Evolutionary conservation across 2,888 invertebrate species (phyloP).

Genomic region (Lepidonotus clava): DNA sequence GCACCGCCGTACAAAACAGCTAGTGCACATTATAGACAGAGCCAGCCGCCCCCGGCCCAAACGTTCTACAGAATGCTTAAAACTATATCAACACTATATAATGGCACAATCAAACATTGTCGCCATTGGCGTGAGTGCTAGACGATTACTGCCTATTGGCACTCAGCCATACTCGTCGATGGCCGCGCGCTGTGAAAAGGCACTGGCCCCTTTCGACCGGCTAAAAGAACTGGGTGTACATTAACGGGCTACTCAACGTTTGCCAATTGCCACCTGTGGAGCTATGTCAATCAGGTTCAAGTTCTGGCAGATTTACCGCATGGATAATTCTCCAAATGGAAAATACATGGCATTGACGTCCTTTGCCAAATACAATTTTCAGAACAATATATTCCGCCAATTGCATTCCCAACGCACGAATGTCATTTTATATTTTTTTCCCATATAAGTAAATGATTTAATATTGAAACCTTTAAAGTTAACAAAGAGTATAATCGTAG

Average conservation of each 20-base stretch:
- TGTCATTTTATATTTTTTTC: too few relatives aligned
- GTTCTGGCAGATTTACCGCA: too few relatives aligned
- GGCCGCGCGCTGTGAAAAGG: background rate
- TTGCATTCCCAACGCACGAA: too few relatives aligned
- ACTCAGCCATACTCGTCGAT: background rate
- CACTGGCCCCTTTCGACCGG: background rate
- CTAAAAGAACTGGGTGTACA: too few relatives aligned
- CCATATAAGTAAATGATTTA: too few relatives aligned
- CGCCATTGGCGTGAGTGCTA: background rate
- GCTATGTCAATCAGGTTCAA: background rate
- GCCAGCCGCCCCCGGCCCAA: background rate
- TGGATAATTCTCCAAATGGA: background rate
- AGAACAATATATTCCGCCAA: background rate
- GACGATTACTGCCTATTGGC: constrained; percentile 20
- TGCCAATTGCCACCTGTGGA: background rate
- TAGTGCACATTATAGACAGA: background rate
- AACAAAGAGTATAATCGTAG: too few relatives aligned
- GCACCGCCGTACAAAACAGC: background rate
- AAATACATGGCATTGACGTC: too few relatives aligned
- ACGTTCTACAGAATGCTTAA: constrained; percentile 1
- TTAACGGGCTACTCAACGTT: background rate
- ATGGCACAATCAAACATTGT: constrained; percentile 39
- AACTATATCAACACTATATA: constrained; percentile 24
- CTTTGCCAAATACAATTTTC: background rate
- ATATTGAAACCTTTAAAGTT: too few relatives aligned